Base-by-base conservation (phyloP, 2,797 vertebrate genomes). In the Pteronotus mesoamericanus region DNA sequence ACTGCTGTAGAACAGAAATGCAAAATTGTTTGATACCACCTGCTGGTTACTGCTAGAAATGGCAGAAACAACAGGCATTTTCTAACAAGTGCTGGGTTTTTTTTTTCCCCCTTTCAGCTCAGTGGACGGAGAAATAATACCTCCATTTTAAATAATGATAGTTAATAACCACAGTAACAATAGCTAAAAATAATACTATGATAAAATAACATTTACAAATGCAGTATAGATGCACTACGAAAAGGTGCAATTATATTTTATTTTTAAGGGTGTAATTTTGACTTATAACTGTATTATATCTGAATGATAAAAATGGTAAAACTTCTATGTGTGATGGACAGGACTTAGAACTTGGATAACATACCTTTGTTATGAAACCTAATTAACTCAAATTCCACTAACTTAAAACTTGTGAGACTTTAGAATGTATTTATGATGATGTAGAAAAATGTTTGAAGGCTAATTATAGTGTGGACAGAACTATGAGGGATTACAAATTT, bases 11-110 rank as follows among this genome's bases (percentile, higher is more conserved):
- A 79, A 72, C 9, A 91, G 19, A 68, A 78, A 89, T 94, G 42
- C 26, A 74, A 93, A 93, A 96, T 48, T 94, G 87, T 94, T 88
- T 95, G 94, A 96, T 94, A 97, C 97, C 96, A 97, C 95, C 97
- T 97, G 92, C 96, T 98, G 96, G 96, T 48, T 86, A 94, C 59
- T 93, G 69, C 3, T 95, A 87, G 94, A 94, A 95, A 95, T 77
- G n/a, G 48, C 90, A 96, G 75, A 92, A 91, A 55, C 14, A 82
- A 51, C 32, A 94, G 12, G 48, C 29, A 72, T 42, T 77, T 19
- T 42, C 21, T 9, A 59, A 42, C 1, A 32, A 29, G 22, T 48
- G 2, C 26, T 72, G 14, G 7, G 11, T 42, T 9, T 9, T 7
- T 11, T 34, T 19, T 7, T 11, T 34, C 19, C 14, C 53, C 22